phyloP scores from a whole-genome alignment of 92 coral and sea anemone species.

The Palythoa grandiflora region DNA sequence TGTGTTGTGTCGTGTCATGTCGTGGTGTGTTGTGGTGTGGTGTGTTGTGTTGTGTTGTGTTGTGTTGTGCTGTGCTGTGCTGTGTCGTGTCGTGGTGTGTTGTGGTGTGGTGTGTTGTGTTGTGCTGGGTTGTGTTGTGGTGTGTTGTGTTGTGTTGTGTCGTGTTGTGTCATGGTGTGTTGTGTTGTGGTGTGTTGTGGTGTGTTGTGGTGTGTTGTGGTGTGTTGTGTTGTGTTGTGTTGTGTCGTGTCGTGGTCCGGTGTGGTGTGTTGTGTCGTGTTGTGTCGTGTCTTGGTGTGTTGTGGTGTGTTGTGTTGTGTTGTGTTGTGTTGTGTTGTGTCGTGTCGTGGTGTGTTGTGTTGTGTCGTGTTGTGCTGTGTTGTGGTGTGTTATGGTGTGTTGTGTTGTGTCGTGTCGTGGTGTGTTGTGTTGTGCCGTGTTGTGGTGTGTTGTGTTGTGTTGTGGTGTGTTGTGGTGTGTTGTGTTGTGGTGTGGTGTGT shows the following conservation, averaged over 20 bases:
- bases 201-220: not conserved
- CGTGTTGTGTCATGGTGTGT: no score
- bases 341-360: not conserved
- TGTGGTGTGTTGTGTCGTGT: not conserved
- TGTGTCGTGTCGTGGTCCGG: not conserved
- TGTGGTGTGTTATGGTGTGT: conserved; percentile 33
- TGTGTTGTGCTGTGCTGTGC: no score
- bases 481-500: no score
- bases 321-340: not conserved
- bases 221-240: not conserved
- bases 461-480: no score
- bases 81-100: no score
- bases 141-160: no score
- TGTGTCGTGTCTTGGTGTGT: conserved; percentile 16
- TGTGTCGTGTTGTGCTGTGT: conserved; percentile 29
- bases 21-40: no score
- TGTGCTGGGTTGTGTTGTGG: no score
- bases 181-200: not conserved
- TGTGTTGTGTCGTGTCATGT: no score
- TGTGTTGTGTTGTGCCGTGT: conserved; percentile 18
- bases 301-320: conserved; percentile 4
- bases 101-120: no score
- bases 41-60: no score
- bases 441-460: conserved; percentile 29
- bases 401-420: conserved; percentile 31